Conservation (phyloP, 2,113 vertebrate genomes). For the Ciconia maguari region DNA sequence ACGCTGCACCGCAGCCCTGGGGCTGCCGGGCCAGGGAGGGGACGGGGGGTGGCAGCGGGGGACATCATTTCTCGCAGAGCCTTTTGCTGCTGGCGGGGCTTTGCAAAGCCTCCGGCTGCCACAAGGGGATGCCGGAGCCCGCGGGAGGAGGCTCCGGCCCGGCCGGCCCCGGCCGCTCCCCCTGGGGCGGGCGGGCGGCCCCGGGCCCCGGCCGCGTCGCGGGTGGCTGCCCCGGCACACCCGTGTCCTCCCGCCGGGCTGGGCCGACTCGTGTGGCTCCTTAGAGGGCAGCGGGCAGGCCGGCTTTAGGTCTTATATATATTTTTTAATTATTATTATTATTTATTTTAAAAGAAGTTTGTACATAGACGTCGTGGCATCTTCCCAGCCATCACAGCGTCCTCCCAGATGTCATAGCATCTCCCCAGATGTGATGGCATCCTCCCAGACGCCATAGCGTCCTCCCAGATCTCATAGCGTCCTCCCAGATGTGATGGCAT, state of each 20-base stretch:
- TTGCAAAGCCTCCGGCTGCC: neutral
- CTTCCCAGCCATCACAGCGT: neutral
- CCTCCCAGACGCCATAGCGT: neutral
- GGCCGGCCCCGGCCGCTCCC: no score
- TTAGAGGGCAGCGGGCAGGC: neutral
- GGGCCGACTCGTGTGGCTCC: fast-evolving
- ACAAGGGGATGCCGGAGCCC: slow-evolving; percentile 14
- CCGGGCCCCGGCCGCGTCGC: neutral
- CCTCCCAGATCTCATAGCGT: no score
- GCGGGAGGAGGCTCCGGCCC: neutral
- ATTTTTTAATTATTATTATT: no score
- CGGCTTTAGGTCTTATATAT: neutral
- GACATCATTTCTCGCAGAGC: fast-evolving
- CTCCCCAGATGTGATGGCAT: fast-evolving
- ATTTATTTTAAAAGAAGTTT: neutral
- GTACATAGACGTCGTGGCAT: no score
- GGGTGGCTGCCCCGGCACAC: neutral
- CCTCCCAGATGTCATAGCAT: neutral
- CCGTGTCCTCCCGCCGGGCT: neutral
- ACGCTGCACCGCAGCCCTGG: neutral
- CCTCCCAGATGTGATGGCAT: neutral
- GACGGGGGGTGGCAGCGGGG: neutral
- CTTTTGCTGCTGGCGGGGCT: fast-evolving
- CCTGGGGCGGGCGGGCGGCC: neutral
- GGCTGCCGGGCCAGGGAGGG: neutral